Conservation (phyloP, 2,888 invertebrate species). For the Aporophyla nigra region DNA sequence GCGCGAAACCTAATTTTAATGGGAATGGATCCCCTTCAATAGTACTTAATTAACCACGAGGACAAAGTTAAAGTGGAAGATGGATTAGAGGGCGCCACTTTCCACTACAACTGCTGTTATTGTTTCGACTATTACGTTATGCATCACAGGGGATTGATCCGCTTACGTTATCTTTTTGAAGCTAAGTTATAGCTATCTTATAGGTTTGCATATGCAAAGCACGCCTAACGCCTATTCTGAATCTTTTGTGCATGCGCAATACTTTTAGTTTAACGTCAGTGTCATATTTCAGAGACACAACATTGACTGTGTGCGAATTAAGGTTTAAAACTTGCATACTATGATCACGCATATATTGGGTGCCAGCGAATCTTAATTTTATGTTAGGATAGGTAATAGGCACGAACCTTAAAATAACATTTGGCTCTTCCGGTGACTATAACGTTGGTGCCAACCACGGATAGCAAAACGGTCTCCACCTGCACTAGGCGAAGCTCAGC, state of each 20-base stretch:
- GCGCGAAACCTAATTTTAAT: slow-evolving; percentile 24
- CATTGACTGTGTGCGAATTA: slow-evolving; percentile 24
- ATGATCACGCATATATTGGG: slow-evolving; percentile 1
- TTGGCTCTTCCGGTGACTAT: slow-evolving; percentile 85
- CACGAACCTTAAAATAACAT: slow-evolving; percentile 89
- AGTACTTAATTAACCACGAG: slow-evolving; percentile 51
- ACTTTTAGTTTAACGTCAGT: slow-evolving; percentile 56
- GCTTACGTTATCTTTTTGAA: slow-evolving; percentile 22
- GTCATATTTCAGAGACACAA: slow-evolving; percentile 64
- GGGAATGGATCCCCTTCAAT: slow-evolving; percentile 13
- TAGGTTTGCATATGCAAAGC: slow-evolving; percentile 3
- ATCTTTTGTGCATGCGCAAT: slow-evolving; percentile 15
- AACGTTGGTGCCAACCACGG: slow-evolving; percentile 81
- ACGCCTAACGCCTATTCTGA: slow-evolving; percentile 1
- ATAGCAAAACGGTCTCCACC: slow-evolving; percentile 73
- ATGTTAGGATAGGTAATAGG: slow-evolving; percentile 65
- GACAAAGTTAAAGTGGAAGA: slow-evolving; percentile 36
- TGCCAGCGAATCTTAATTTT: slow-evolving; percentile 59
- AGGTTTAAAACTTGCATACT: slow-evolving; percentile 8
- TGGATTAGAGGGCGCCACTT: slow-evolving; percentile 65
- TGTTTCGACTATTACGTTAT: slow-evolving; percentile 55
- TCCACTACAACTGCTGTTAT: slow-evolving; percentile 55
- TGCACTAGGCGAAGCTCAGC: slow-evolving; percentile 58
- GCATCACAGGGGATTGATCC: slow-evolving; percentile 23
- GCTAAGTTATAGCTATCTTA: slow-evolving; percentile 16